Evolutionary conservation across 2,888 invertebrate genomes (phyloP), one percentile per base, ranked within the genome.

Genomic region (Xestia rhomboidea): DNA sequence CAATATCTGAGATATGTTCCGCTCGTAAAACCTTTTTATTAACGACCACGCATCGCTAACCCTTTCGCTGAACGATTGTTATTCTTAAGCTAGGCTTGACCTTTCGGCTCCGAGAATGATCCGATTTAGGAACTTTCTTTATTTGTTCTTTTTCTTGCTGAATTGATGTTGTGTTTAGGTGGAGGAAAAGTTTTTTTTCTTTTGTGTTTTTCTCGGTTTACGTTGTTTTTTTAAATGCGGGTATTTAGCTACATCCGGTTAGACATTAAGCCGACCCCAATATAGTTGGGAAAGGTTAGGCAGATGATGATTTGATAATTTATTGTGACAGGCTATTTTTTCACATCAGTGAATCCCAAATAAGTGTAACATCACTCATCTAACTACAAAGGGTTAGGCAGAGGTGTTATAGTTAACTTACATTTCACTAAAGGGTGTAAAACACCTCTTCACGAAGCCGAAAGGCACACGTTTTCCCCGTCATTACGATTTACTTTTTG

Each of bases 11-110:
- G 34, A 70, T 54, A 63, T 54, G 54, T 70, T 30, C 49, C 18
- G 15, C 46, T 71, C 54, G 49, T 54, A 49, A 21, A 66, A 6
- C 38, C 66, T 46, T 77, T 24, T 27, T 51, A 67, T 67, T 77
- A 74, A 46, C 62, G 57, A 44, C 21, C 64, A 64, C 72, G 49
- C 63, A 24, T 84, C 60, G n/a, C 11, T 60, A 38, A 73, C 64
- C 73, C 73, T 68, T 79, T 68, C 24, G 27, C 15, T 41, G 68
- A 73, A 30, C 60, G 51, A 60, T 69, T 81, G 73, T 72, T 84
- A 64, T 71, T 84, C 51, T 72, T 79, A 38, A 68, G 57, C 54
- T 57, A 21, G 41, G n/a, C 41, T 54, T 57, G 77, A 84, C 70
- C 79, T 70, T 80, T 80, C 30, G 30, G 15, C 34, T 54, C 41